Evolutionary conservation across 2,888 invertebrate species (phyloP), one percentile per base, ranked within the genome.

Genomic region (Trichopoda pennipes): DNA sequence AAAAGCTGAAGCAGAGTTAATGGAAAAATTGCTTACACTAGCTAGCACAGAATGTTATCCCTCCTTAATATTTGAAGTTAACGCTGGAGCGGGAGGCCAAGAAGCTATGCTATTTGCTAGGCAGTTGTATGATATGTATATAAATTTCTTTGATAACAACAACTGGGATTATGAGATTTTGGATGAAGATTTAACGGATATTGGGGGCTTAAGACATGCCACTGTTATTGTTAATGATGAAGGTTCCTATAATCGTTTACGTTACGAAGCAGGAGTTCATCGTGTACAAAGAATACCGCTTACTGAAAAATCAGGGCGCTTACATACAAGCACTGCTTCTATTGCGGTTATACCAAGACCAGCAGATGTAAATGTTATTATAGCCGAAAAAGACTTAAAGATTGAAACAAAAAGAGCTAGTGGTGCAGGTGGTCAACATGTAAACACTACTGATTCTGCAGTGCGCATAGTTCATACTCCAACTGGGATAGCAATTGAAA

Each of bases 381-480:
- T 98, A 16, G 91, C 94, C 1, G 94, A 94, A 0, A 93, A 93
- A 81, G 98, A 98, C 90, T 91, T 98, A n/a, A 93, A 92, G 83
- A 94, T 97, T 86, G 98, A 98, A 89, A 96, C 97, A 0, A 98
- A 96, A 91, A 92, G 95, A 85, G 94, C 99, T 0, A 95, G 95
- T 86, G 99, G 99, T 0, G 96, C 98, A 0, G 99, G 99, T 0
- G 99, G 99, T 0, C 99, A 99, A 88, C 96, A 97, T 92, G 99
- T 99, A 0, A 99, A 99, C 88, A 98, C 95, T 60, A 98, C 97
- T 0, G 97, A 99, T 86, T 97, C 97, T 87, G 98, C 98, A n/a
- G 96, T 99, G 0, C 93, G 99, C 78, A 93, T 99, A 69, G 93
- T 93, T 0, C 99, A 99, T 90, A 87, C 97, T 68, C 99, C 99